Percentiles rank a stretch among this genome's conserved stretches.
Conservation (phyloP, 2,113 vertebrate genomes). For the Psilopsiagon aurifrons region DNA sequence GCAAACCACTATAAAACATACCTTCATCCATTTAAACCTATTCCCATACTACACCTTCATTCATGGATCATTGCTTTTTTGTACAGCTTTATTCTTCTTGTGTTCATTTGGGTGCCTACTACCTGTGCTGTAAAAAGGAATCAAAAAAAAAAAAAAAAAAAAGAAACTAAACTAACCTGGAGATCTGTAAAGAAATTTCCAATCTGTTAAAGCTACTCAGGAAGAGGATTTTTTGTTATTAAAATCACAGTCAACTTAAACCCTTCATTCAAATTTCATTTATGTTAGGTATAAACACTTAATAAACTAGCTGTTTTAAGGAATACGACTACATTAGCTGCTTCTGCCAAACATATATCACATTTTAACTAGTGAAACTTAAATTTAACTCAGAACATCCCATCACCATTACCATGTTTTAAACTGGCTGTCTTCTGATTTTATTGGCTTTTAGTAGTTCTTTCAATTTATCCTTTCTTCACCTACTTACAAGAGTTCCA, state of each 20-base stretch:
- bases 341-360: not conserved
- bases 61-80: not conserved
- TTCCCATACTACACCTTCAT: not conserved
- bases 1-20: not conserved
- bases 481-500: not conserved
- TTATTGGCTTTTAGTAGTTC: not conserved
- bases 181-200: not conserved
- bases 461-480: not conserved
- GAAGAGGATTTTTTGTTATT: not conserved
- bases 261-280: not conserved
- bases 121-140: not conserved
- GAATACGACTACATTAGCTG: not conserved
- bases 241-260: not conserved
- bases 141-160: not conserved
- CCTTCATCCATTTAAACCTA: not conserved
- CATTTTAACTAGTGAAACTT: not conserved
- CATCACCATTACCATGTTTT: not conserved
- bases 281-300: not conserved
- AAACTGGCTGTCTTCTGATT: not conserved
- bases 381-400: not conserved
- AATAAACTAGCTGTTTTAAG: not conserved
- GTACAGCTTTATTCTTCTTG: not conserved
- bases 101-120: not conserved
- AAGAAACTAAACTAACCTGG: not conserved
- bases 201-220: not conserved